Percentiles rank a stretch among this genome's conserved stretches.
Evolutionary conservation across 2,113 vertebrate species (phyloP).

Genomic region (Grantiella picta): DNA sequence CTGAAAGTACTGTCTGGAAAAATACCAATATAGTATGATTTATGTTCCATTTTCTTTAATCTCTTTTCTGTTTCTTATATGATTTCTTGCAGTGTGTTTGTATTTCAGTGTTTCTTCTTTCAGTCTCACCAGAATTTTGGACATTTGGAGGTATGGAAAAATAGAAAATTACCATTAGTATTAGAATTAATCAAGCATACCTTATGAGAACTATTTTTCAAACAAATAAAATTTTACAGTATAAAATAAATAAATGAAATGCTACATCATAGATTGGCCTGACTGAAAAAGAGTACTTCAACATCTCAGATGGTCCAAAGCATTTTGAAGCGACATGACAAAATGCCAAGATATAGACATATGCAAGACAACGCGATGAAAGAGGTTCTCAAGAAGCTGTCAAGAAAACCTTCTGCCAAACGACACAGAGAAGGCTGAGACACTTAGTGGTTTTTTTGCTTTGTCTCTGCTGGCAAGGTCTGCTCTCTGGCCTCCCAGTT

Average conservation of each 20-base stretch:
- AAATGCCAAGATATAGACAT: background rate
- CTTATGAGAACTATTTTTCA: background rate
- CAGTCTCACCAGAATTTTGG: background rate
- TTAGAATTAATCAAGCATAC: background rate
- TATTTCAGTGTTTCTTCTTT: background rate
- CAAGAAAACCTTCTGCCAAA: background rate
- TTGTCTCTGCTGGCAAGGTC: background rate
- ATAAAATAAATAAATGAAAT: background rate
- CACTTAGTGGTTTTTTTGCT: background rate
- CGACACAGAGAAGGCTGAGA: background rate
- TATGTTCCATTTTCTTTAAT: background rate
- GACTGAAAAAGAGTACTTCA: background rate
- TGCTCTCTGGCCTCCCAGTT: background rate
- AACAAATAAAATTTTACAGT: background rate
- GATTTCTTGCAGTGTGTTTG: background rate
- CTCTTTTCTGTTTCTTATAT: background rate
- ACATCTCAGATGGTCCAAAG: background rate
- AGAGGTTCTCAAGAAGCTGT: background rate
- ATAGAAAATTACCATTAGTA: background rate
- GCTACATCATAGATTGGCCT: background rate
- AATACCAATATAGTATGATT: background rate
- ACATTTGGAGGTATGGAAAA: background rate
- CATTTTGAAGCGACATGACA: background rate
- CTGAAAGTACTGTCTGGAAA: background rate
- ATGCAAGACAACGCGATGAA: accelerated